Base-by-base conservation (phyloP, 2,113 vertebrate species). In the Plecturocebus donacophilus region DNA sequence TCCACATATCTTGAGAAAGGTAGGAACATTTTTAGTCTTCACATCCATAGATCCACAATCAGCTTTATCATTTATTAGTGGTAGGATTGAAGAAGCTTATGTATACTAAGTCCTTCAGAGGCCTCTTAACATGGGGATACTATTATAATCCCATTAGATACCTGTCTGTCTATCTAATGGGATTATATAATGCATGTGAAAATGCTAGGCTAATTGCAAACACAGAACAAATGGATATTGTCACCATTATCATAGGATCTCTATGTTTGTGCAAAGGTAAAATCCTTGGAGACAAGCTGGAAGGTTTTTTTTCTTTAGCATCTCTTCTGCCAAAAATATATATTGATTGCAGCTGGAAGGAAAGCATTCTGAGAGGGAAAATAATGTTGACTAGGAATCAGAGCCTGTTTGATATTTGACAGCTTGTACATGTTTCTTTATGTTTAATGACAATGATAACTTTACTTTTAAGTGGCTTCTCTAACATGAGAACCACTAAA, bases 261-360 rank as follows among this genome's bases (percentile, higher is more conserved):
- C 2, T 80, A 45, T 14, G 19, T 56, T 35, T 38, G 45, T 64
- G 49, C 1, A 47, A 84, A 64, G 81, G 83, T 92, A 40, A 97
- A 85, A 96, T 77, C 45, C 66, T 95, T 90, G 56, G 58, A 96
- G 91, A 92, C 32, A 84, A 81, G 19, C 84, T 87, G 49, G 52
- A 54, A 71, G 8, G 71, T 61, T 68, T 93, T 76, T 61, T 32
- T 87, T 61, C 84, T 64, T 93, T 76, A 71, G 11, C 45, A 40
- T 90, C 19, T 77, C 71, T 95, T 97, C 84, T 94, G 91, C 90
- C 90, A 97, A 93, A 94, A 96, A 93, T 82, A 5, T 71, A 38
- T 97, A 88, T 94, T 88, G 95, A 97, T 94, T 80, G 76, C 81
- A 96, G 45, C 84, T 96, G 61, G 64, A 92, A 94, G 73, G 47